Evolutionary conservation across 1,140 invertebrate species (phyloP), one percentile per base, ranked within the genome.

Genomic region (Magallana ariakensis): DNA sequence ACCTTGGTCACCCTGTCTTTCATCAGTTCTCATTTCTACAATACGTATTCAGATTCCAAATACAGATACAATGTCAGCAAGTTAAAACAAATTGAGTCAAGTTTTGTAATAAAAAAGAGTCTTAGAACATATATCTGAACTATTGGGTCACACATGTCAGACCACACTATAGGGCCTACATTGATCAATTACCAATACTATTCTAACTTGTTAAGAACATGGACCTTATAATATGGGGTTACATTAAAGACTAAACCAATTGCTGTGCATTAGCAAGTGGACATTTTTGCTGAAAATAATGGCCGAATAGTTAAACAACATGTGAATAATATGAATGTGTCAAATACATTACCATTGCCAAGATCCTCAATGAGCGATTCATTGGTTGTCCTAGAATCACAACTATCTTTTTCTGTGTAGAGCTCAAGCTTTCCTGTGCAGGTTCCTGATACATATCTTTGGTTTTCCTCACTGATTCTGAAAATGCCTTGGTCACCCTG

Each of bases 211-310:
- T 70, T 19, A 70, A 70, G 19, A 70, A n/a, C n/a, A n/a, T n/a
- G n/a, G n/a, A n/a, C n/a, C n/a, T n/a, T n/a, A n/a, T n/a, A n/a
- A 70, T 22, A 70, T 70, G 62, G 22, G 62, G 62, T 70, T 11
- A 70, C 19, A 33, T 11, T 70, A 26, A 10, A 70, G 62, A 70
- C 22, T 4, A 70, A 70, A 22, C 62, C 19, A 70, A 70, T 70
- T 70, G 62, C 19, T 70, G 1, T 26, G 11, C 62, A 70, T 70
- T 19, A 10, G 22, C 62, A 70, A 26, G 62, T 70, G 62, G 62
- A 70, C 62, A 70, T 70, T 70, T 70, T 16, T 62, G 16, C 58
- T 62, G 58, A 16, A 19, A 62, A 62, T n/a, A 62, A 19, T 19
- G 58, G 13, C 58, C 58, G 15, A 62, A 62, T 46, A 62, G 58